These are phyloP conservation scores for Pachycephala philippinensis DNA, from an alignment of 2,113 vertebrate species.

Conservation along the genomic window DNA sequence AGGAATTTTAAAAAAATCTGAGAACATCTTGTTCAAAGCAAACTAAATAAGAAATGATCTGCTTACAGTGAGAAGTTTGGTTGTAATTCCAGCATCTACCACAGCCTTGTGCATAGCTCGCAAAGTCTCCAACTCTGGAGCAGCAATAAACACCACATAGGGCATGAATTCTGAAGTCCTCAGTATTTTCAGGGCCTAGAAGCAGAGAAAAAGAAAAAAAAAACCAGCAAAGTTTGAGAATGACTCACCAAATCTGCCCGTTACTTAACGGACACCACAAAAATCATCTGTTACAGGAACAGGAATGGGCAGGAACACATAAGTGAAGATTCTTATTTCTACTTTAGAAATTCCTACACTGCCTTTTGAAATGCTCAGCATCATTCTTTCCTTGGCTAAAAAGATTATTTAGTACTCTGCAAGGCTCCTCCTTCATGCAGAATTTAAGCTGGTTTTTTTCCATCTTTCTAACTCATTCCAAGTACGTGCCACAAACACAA, in stretches of 20 bases:
- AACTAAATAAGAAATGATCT: not conserved
- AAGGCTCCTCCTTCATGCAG: not conserved
- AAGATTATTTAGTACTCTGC: not conserved
- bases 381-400: not conserved
- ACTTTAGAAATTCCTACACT: not conserved
- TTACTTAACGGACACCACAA: not conserved
- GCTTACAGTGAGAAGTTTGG: conserved; percentile 94
- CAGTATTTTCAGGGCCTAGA: conserved; percentile 92
- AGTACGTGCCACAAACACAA: not conserved
- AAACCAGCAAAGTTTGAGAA: not conserved
- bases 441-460: not conserved
- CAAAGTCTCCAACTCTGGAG: conserved; percentile 91
- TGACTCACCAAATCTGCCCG: not conserved
- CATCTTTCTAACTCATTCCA: not conserved
- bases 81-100: conserved; percentile 94
- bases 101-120: conserved; percentile 98
- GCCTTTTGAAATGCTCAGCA: not conserved
- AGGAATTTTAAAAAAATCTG: not conserved
- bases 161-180: conserved; percentile 97
- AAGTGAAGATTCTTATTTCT: not conserved
- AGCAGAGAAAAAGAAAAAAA: not conserved
- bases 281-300: not conserved
- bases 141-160: conserved; percentile 96
- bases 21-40: not conserved
- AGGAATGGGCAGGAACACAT: not conserved